Base-by-base conservation (phyloP, 2,113 vertebrate species). In the Erpornis zantholeuca region DNA sequence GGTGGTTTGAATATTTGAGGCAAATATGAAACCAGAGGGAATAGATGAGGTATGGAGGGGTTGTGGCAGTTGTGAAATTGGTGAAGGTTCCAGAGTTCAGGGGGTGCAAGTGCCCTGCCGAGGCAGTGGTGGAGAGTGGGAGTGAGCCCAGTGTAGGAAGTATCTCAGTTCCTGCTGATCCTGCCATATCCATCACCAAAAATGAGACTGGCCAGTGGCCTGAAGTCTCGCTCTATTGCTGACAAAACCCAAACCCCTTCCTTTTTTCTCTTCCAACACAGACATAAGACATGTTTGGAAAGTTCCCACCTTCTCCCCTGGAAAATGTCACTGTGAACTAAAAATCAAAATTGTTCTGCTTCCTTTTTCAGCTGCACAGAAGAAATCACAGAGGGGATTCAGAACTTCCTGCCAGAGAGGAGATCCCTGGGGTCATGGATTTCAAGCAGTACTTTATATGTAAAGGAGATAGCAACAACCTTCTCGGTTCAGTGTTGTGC, bases 401-500 rank as follows among this genome's bases (percentile, higher is more conserved):
- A 96, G 88, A 97, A 25, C 69, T 95, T 88, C 87, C 91, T 65
- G 47, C 77, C 86, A 35, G 88, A 97, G 60, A 96, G 93, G 33
- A 97, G 94, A 92, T 94, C 91, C 4, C 86, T 95, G 79, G 99
- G 98, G 56, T 92, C 95, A 1, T 98, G 98, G 98, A 86, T 44
- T 21, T 97, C 98, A 8, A 97, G 72, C 54, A 98, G 98, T 59
- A 96, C 78, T 22, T 82, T 98, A 60, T 82, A 88, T 13, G 50
- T 88, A 77, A 72, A 53, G 2, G 72, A 97, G 40, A 56, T 73
- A 19, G 18, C 94, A 40, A 25, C 87, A 33, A 70, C 81, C 15
- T 72, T 97, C 78, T 95, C 61, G 0, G 27, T 98, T 63, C 97
- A 93, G 89, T 98, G 99, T 87, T 99, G 99, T 56, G 96, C 98